These are phyloP conservation scores for Peromyscus aztecus DNA, from an alignment of 2,797 vertebrate species.

Conservation along the genomic window DNA sequence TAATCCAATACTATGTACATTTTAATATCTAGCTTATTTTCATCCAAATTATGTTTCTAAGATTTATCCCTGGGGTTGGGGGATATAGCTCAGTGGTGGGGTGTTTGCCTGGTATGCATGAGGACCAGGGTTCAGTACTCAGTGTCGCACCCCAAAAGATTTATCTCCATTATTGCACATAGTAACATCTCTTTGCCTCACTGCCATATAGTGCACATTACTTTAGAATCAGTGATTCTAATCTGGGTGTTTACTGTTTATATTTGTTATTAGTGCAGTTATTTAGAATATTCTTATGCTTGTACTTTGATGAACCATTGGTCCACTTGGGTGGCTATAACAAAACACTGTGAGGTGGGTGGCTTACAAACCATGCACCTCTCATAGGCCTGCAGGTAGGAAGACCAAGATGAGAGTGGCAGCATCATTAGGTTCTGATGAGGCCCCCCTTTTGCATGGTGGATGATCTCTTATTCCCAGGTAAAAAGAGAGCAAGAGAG, in stretches of 20 bases:
- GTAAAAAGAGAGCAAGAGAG: background rate
- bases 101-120: background rate
- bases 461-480: background rate
- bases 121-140: background rate
- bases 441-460: no score
- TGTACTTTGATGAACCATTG: background rate
- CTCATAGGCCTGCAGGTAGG: background rate
- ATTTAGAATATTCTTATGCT: background rate
- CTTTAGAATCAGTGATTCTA: background rate
- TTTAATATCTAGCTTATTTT: background rate
- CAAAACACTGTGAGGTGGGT: no score
- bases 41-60: conserved; percentile 28
- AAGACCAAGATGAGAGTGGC: background rate
- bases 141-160: background rate
- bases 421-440: background rate
- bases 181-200: background rate
- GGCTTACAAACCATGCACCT: background rate
- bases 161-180: no score
- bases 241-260: background rate
- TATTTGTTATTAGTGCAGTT: background rate
- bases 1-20: no score
- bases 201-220: background rate
- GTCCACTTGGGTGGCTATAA: background rate
- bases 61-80: background rate
- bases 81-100: background rate